Base-by-base conservation (phyloP, 1,140 invertebrate genomes). In the Drosophila sp. region DNA sequence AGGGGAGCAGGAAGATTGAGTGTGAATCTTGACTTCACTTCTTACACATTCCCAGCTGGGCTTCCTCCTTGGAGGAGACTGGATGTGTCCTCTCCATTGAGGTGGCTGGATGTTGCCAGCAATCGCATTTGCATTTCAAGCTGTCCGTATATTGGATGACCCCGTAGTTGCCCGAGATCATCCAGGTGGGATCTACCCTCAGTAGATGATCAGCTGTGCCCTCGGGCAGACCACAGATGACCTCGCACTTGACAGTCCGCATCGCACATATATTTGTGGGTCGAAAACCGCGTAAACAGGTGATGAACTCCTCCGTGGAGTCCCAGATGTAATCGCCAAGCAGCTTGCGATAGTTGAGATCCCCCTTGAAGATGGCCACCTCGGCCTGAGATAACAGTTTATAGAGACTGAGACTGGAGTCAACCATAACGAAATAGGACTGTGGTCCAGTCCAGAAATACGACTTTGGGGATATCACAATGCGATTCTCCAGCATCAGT, bases 281-380 rank as follows among this genome's bases (percentile, higher is more conserved):
- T 43, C 93, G 92, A 90, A 99, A 99, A 82, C 95, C 96, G 80
- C 95, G 93, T 7, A 99, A 87, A 45, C 96, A 95, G 7, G 92
- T 78, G 36, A 93, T 92, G 81, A 99, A 97, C 8, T 94, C 91
- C 2, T 95, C 96, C 0, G 93, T 94, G 2, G 94, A 93, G 18
- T 95, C 93, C 96, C 98, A 99, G 71, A 97, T 96, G 34, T 95
- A 94, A 91, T 99, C 99, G 0, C 96, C 97, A 18, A 98, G 92
- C 32, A 99, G 93, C 93, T 99, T 99, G 50, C 98, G 93, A 92
- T 99, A 99, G 93, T 99, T 99, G 4, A 99, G 93, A 91, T 99
- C 97, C 0, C 99, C 99, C 94, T 99, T 99, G 91, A 99, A 98
- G 76, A 99, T 94, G 1, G 97, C 81, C 7, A 98, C 90, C 56